Conservation (phyloP, 2,888 invertebrate species). For the Thereva nobilitata region DNA sequence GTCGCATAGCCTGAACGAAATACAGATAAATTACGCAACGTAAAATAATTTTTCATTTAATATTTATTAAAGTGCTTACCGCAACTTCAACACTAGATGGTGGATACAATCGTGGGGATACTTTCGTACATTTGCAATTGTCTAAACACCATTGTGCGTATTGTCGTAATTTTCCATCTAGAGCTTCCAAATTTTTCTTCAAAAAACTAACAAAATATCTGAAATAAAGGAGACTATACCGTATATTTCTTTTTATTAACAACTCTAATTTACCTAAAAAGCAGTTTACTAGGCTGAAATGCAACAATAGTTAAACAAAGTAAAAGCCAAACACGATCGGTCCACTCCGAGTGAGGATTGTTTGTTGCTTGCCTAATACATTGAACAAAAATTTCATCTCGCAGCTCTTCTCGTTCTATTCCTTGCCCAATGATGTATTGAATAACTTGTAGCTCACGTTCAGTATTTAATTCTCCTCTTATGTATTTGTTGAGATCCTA, state of each 20-base stretch:
- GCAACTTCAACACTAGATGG: slow-evolving; percentile 93
- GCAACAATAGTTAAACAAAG: slow-evolving; percentile 88
- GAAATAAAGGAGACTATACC: slow-evolving; percentile 54
- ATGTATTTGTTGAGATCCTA: slow-evolving; percentile 89
- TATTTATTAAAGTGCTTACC: slow-evolving; percentile 61
- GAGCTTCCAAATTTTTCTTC: slow-evolving; percentile 67
- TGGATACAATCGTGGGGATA: slow-evolving; percentile 77
- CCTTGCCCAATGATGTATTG: slow-evolving; percentile 85
- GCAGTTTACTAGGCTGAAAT: slow-evolving; percentile 73
- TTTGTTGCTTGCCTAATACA: slow-evolving; percentile 87
- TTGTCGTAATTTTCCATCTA: slow-evolving; percentile 73
- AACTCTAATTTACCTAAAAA: slow-evolving; percentile 50
- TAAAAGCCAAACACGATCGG: slow-evolving; percentile 85
- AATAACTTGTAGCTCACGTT: slow-evolving; percentile 80
- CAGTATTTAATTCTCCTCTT: slow-evolving; percentile 83
- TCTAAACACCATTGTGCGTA: slow-evolving; percentile 94
- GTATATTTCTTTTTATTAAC: too few relatives aligned
- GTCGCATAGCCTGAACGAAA: slow-evolving; percentile 75
- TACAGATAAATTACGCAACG: too few relatives aligned
- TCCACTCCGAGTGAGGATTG: slow-evolving; percentile 82
- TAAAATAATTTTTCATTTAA: too few relatives aligned
- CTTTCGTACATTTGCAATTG: slow-evolving; percentile 86
- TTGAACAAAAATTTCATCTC: slow-evolving; percentile 90
- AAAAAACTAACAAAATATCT: slow-evolving; percentile 77
- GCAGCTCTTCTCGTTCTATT: slow-evolving; percentile 85